phyloP scores from a whole-genome alignment of 2,888 invertebrate genomes.

The Andrena bicolor region DNA sequence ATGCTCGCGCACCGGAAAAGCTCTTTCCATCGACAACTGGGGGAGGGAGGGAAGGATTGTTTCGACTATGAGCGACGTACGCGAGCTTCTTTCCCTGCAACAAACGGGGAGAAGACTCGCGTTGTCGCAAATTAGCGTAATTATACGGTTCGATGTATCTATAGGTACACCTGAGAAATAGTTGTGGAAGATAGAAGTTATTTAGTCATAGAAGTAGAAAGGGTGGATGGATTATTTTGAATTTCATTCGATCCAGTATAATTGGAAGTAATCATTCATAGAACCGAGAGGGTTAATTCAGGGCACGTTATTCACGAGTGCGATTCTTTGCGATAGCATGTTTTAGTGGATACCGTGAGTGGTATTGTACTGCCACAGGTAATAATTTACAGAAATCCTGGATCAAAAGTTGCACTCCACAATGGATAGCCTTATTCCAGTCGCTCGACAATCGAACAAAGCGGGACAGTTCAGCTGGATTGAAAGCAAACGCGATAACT shows the following conservation, averaged over 20 bases:
- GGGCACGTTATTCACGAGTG: no score
- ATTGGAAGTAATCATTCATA: no score
- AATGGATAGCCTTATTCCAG: slow-evolving; percentile 1
- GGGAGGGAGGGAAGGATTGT: slow-evolving; percentile 45
- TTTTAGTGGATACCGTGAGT: background rate
- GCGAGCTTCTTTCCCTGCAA: background rate
- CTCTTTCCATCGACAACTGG: slow-evolving; percentile 56
- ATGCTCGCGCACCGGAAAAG: slow-evolving; percentile 58
- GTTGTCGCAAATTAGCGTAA: slow-evolving; percentile 30
- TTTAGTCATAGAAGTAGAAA: no score
- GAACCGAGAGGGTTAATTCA: no score
- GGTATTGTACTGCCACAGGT: background rate
- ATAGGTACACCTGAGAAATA: no score
- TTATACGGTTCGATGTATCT: slow-evolving; percentile 7
- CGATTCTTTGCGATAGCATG: background rate
- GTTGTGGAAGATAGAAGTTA: no score
- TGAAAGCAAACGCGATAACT: slow-evolving; percentile 42
- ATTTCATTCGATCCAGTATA: no score
- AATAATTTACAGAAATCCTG: slow-evolving; percentile 8
- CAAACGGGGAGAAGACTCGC: background rate
- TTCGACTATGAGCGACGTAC: slow-evolving; percentile 50
- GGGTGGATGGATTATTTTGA: no score
- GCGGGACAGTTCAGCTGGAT: slow-evolving; percentile 4
- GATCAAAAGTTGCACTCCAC: background rate
- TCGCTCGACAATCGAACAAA: slow-evolving; percentile 2